Evolutionary conservation across 2,113 vertebrate species (phyloP).

Genomic region (Edolisoma coerulescens): DNA sequence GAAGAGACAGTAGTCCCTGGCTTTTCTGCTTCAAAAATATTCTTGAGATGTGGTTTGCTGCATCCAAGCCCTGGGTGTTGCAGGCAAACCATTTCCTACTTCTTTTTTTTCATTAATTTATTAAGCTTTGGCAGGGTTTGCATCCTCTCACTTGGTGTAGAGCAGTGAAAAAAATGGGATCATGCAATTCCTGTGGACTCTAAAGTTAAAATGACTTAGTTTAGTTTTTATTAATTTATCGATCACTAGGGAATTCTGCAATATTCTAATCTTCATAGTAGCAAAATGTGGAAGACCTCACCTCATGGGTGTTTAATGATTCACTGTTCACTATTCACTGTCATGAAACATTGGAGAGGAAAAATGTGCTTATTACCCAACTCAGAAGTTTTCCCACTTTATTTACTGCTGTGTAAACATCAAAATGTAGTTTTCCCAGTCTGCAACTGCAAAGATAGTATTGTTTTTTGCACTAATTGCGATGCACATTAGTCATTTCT

Average conservation of each 20-base stretch:
- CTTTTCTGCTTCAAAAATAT: neutral
- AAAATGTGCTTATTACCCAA: neutral
- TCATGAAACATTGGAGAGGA: neutral
- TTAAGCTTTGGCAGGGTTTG: neutral
- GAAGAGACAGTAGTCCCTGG: neutral
- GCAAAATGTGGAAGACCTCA: neutral
- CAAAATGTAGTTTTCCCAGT: neutral
- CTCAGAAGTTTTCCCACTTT: neutral
- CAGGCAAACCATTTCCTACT: neutral
- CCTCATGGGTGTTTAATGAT: neutral
- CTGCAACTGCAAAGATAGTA: neutral
- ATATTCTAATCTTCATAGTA: neutral
- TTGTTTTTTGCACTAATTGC: neutral
- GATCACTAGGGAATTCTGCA: neutral
- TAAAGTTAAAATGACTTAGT: neutral
- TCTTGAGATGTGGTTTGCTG: rapidly evolving
- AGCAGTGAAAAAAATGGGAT: neutral
- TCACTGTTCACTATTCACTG: neutral
- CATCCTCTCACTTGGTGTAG: neutral
- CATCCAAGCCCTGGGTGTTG: neutral
- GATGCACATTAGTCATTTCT: neutral
- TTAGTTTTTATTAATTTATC: neutral
- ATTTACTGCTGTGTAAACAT: neutral
- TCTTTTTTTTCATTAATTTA: neutral
- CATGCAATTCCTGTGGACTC: neutral